Base-by-base conservation (phyloP, 2,797 vertebrate species). In the Lagocephalus sceleratus region DNA sequence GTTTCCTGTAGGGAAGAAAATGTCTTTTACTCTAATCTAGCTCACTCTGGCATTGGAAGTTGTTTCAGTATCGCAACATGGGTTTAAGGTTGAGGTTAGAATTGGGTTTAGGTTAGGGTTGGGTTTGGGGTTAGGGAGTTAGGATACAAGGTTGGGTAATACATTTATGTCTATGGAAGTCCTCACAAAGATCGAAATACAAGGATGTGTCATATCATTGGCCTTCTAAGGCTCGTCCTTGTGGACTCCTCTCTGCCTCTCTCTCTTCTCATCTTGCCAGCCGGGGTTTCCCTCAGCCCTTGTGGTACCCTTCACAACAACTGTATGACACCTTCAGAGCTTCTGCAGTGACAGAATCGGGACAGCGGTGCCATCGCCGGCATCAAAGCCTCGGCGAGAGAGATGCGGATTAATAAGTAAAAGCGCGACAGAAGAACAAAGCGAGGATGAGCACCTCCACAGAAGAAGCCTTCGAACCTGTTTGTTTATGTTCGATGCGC, bases 401-500 rank as follows among this genome's bases (percentile, higher is more conserved):
- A 7, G 64, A 76, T 75, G 81, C 59, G 20, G 79, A 86, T 88
- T 82, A 86, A 88, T 83, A 87, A 84, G 69, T 82, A 82, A 88
- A 77, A 68, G 54, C 63, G 57, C 58, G 54, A 78, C 66, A 55
- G 69, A 78, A 84, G 66, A 78, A 69, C 66, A 74, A 73, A 79
- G 70, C 57, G n/a, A 42, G 40, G 40, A 9, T 16, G n/a, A 19
- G 40, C 16, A 19, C 17, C 19, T 20, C 17, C 23, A 35, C 46
- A 67, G 68, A 63, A 47, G 43, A 67, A 68, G 48, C 78, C 82
- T 71, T 63, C 25, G 56, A 70, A 76, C 61, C 63, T 81, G 77
- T 82, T 85, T 79, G 59, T 81, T 46, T 46, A n/a, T n/a, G 15
- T 80, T 76, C 71, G 48, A 54, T 14, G n/a, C 35, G 14, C 38